Evolutionary conservation across 2,113 vertebrate genomes (phyloP).

Genomic region (Macquaria australasica): DNA sequence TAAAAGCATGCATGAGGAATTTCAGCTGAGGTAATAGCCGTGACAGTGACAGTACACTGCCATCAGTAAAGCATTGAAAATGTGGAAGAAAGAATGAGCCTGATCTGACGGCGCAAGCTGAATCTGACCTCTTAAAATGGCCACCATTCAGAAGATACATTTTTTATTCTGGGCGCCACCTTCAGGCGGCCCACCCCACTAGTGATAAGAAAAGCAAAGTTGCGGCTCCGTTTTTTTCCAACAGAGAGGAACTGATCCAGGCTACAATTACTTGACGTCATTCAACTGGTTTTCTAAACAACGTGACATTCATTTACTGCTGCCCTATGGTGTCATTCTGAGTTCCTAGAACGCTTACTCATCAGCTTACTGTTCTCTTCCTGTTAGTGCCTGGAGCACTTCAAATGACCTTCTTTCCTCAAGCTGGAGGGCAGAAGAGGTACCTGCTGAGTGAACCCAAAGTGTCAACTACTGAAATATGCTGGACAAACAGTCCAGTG

Average conservation of each 20-base stretch:
- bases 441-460: background rate
- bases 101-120: too few relatives aligned
- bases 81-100: too few relatives aligned
- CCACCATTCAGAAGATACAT: too few relatives aligned
- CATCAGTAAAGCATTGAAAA: too few relatives aligned
- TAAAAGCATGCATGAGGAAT: too few relatives aligned
- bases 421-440: background rate
- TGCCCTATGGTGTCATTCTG: slow-evolving; percentile 6
- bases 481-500: background rate
- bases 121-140: too few relatives aligned
- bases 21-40: too few relatives aligned
- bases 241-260: background rate
- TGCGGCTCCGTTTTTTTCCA: too few relatives aligned
- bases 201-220: too few relatives aligned
- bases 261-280: slow-evolving; percentile 1
- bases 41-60: too few relatives aligned
- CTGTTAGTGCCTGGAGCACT: background rate
- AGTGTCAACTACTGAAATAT: background rate
- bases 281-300: background rate
- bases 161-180: too few relatives aligned
- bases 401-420: background rate
- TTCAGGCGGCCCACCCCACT: too few relatives aligned
- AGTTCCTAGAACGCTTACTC: background rate
- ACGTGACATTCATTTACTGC: slow-evolving; percentile 8
- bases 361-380: slow-evolving; percentile 1